Evolutionary conservation across 37 sponge, comb jelly and placozoan species (phyloP).

Genomic region (Hormiphora californensis): DNA sequence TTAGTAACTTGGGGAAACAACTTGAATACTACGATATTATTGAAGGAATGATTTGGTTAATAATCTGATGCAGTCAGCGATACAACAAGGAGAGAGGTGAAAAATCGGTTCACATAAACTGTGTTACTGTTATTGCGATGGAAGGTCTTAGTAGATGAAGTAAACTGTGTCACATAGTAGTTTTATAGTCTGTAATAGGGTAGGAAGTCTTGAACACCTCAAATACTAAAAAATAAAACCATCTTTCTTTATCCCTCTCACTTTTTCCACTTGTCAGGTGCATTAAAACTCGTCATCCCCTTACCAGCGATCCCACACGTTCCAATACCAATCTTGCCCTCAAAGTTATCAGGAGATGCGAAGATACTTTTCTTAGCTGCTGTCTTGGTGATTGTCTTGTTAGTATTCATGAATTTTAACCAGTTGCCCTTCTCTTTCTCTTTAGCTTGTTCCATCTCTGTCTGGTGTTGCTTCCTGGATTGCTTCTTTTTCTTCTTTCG

Average conservation of each 20-base stretch:
- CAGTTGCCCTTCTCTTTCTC: constrained; percentile 30
- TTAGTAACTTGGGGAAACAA: background rate
- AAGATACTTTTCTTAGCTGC: constrained; percentile 32
- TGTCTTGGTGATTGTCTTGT: constrained; percentile 22
- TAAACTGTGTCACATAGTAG: no score
- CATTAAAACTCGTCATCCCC: constrained; percentile 52
- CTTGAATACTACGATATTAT: no score
- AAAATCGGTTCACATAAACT: no score
- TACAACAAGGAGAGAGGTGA: no score
- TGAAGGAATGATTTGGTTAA: no score
- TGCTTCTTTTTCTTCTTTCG: constrained; percentile 44
- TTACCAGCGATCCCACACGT: constrained; percentile 49
- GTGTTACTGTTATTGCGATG: no score
- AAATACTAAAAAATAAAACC: background rate
- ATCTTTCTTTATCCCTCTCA: background rate
- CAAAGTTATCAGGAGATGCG: constrained; percentile 51
- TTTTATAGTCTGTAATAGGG: background rate
- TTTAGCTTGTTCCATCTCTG: constrained; percentile 49
- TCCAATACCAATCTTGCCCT: constrained; percentile 53
- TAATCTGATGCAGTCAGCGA: no score
- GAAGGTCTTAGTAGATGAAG: no score
- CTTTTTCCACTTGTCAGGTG: constrained; percentile 51
- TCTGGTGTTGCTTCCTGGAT: constrained; percentile 18
- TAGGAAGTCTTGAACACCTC: background rate
- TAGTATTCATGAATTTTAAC: constrained; percentile 14